Evolutionary conservation across 2,113 vertebrate genomes (phyloP).

Genomic region (Misgurnus mizolepis): DNA sequence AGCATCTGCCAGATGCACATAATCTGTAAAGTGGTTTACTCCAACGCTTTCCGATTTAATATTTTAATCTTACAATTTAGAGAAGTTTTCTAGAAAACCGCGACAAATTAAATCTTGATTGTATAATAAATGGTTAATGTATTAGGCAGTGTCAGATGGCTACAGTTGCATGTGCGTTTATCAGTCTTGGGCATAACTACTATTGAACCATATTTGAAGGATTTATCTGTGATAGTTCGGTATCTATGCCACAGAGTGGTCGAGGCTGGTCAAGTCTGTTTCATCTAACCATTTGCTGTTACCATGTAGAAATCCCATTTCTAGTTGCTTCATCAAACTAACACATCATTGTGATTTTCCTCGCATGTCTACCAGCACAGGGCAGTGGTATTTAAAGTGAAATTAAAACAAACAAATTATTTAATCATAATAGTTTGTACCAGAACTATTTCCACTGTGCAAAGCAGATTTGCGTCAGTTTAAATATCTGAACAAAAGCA

Average conservation of each 20-base stretch:
- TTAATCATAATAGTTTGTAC: no score
- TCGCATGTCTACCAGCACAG: background rate
- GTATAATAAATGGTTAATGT: background rate
- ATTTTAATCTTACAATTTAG: no score
- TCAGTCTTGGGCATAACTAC: background rate
- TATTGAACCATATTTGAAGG: background rate
- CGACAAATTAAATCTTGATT: background rate
- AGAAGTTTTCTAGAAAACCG: background rate
- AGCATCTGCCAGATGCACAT: no score
- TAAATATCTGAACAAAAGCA: background rate
- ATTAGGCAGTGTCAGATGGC: background rate
- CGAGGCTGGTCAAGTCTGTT: constrained; percentile 74
- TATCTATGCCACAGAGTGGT: constrained; percentile 41
- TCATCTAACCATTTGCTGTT: constrained; percentile 63
- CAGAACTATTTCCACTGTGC: no score
- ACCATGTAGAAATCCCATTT: background rate
- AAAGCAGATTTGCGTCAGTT: no score
- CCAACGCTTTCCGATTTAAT: no score
- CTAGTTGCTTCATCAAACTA: constrained; percentile 17
- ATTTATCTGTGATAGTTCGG: background rate
- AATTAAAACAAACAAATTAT: no score
- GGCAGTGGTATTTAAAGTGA: background rate
- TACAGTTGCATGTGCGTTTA: background rate
- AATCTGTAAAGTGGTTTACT: no score
- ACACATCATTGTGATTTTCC: constrained; percentile 15